A percentile compares a stretch with the other conserved stretches of the same genome.
Conservation (phyloP, 2,888 invertebrate species). For the Tortrix viridana region DNA sequence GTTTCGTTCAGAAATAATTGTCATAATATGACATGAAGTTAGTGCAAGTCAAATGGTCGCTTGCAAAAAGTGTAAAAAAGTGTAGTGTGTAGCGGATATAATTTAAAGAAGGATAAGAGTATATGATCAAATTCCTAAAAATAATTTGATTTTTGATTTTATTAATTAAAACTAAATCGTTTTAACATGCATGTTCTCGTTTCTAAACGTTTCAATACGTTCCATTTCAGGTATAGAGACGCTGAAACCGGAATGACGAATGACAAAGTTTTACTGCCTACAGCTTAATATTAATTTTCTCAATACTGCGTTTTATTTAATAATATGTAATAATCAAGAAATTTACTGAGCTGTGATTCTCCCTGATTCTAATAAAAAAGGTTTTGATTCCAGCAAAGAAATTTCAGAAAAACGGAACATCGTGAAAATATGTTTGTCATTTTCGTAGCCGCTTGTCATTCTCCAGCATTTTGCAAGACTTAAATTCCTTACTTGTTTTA, state of each 20-base stretch:
- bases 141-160: no score
- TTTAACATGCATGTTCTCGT: background rate
- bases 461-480: conserved; percentile 29
- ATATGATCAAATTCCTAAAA: no score
- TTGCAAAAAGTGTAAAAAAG: no score
- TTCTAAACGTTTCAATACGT: background rate
- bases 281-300: no score
- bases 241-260: no score
- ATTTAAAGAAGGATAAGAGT: no score
- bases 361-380: no score
- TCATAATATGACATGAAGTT: conserved; percentile 46
- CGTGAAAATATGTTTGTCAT: conserved; percentile 65
- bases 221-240: background rate
- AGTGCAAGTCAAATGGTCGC: conserved; percentile 38
- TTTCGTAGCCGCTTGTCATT: conserved; percentile 71
- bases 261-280: no score
- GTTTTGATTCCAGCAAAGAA: background rate
- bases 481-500: conserved; percentile 3
- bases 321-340: no score
- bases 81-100: no score
- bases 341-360: no score
- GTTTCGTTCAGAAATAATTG: conserved; percentile 47
- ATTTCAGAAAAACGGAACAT: conserved; percentile 44
- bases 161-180: background rate
- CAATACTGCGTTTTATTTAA: no score